Conservation (phyloP, 2,888 invertebrate genomes). For the Synanthedon tipuliformis region DNA sequence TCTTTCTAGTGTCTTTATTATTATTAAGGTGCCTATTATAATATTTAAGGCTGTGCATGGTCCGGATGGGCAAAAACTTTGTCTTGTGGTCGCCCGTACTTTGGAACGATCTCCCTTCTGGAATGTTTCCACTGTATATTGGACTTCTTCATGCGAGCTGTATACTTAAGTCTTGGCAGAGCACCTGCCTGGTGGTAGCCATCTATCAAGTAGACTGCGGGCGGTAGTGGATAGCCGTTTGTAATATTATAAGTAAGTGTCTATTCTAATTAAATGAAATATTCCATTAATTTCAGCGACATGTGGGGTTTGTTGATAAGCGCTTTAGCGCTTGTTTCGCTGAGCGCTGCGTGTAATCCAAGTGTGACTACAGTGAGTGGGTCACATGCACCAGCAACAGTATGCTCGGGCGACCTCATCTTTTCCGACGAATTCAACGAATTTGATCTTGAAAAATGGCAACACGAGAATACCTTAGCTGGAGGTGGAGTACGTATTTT, state of each 20-base stretch:
- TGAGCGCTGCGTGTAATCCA: constrained; percentile 42
- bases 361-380: constrained; percentile 65
- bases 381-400: constrained; percentile 45
- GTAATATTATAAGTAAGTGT: not conserved
- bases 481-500: constrained; percentile 72
- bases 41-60: too few relatives aligned
- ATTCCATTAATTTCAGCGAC: constrained; percentile 14
- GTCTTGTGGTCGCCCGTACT: too few relatives aligned
- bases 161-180: too few relatives aligned
- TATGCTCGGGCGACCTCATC: constrained; percentile 71
- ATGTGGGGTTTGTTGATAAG: constrained; percentile 39
- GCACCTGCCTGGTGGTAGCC: too few relatives aligned
- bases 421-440: constrained; percentile 73
- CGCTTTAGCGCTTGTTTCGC: constrained; percentile 27
- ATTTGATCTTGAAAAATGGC: constrained; percentile 72
- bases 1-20: too few relatives aligned
- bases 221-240: too few relatives aligned
- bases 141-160: too few relatives aligned
- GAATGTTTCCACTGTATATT: too few relatives aligned
- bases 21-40: too few relatives aligned
- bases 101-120: too few relatives aligned
- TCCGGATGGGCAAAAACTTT: too few relatives aligned
- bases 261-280: not conserved
- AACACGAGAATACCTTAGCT: constrained; percentile 73
- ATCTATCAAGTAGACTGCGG: not conserved